Evolutionary conservation across 2,113 vertebrate genomes (phyloP), one percentile per base, ranked within the genome.

Genomic region (Fulmarus glacialis): DNA sequence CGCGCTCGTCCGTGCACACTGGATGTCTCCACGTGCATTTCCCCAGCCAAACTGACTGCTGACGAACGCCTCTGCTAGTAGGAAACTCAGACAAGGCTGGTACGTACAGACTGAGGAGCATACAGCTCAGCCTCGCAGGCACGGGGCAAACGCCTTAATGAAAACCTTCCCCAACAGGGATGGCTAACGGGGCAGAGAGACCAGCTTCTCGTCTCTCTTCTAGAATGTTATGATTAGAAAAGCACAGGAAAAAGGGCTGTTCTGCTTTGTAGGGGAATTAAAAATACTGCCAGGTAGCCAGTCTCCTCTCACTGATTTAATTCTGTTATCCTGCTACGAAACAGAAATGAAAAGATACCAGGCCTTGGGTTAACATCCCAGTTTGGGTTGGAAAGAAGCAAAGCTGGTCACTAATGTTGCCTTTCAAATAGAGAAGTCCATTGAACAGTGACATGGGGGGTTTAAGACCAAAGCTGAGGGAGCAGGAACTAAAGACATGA

Each of bases 111-210:
- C 21, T 10, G 63, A 71, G 74, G 24, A 79, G 18, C 32, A 4
- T 6, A 19, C 53, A 42, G 68, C 30, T 70, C 68, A 21, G 53
- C 43, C 71, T 42, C 0, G 0, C 15, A 6, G 59, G 12, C 1
- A 2, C 2, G 0, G 19, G 27, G 15, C 27, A 32, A 60, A 21
- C 5, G 24, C 45, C 8, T 30, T 9, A 62, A 22, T 7, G 20
- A 34, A 79, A 86, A 38, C 24, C 27, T 82, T 52, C 18, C n/a
- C 26, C 30, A 24, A 0, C 0, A 12, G n/a, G 42, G 64, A 23
- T 5, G 30, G 48, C 30, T 36, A 71, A n/a, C 11, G n/a, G 40
- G 36, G 3, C 68, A 60, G 56, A 50, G 66, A 72, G 23, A 60
- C 4, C 26, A 79, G 38, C 15, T 79, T 43, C 47, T 78, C 17